phyloP scores from a whole-genome alignment of 2,113 vertebrate genomes.

The Chaetops frenatus region DNA sequence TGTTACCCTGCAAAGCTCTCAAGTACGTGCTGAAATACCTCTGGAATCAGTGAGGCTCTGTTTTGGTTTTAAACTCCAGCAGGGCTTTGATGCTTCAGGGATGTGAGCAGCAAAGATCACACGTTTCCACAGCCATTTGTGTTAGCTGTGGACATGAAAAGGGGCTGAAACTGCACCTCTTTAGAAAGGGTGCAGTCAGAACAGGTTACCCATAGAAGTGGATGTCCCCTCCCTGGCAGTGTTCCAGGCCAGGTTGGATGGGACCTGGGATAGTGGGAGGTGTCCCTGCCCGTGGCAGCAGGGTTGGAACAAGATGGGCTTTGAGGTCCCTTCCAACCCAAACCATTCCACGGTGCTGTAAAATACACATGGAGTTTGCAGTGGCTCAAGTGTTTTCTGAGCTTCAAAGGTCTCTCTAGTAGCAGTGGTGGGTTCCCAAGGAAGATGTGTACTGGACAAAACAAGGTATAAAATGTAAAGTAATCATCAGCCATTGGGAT shows the following conservation, averaged over 20 bases:
- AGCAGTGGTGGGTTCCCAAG: background rate
- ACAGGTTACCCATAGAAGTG: background rate
- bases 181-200: background rate
- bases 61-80: background rate
- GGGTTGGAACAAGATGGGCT: background rate
- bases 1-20: background rate
- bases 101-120: background rate
- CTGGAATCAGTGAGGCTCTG: slow-evolving; percentile 3
- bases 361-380: accelerated
- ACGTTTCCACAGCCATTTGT: accelerated
- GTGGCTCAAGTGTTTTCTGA: accelerated
- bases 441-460: background rate
- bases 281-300: background rate
- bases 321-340: background rate
- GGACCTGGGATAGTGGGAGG: background rate
- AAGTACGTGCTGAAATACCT: background rate
- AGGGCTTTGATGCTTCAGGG: background rate
- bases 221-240: background rate
- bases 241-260: background rate
- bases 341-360: background rate
- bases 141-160: background rate
- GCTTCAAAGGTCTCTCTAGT: background rate
- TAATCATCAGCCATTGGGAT: background rate
- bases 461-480: background rate
- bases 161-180: background rate